phyloP scores from a whole-genome alignment of 1,140 invertebrate genomes.

The Pollicipes pollicipes region DNA sequence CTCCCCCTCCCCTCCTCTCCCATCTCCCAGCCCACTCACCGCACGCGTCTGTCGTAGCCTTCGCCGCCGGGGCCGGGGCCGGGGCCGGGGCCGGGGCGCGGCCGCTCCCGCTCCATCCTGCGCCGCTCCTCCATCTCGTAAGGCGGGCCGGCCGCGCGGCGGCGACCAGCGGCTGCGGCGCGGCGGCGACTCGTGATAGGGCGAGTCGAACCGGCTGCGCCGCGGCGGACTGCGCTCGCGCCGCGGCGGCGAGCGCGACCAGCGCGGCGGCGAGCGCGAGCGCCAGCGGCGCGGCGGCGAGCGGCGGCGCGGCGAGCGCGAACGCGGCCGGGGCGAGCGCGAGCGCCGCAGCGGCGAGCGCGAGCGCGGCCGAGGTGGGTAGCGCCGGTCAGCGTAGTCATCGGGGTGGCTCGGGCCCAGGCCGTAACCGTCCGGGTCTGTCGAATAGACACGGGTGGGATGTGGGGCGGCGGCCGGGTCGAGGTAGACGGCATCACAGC shows the following conservation, averaged over 20 bases:
- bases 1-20: too few species aligned
- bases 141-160: too few species aligned
- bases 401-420: not conserved
- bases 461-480: too few species aligned
- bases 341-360: not conserved
- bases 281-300: not conserved
- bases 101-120: not conserved
- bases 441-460: not conserved
- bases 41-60: too few species aligned
- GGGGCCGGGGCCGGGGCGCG: too few species aligned
- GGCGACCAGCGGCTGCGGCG: constrained; percentile 1
- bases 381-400: not conserved
- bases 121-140: not conserved
- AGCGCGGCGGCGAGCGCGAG: not conserved
- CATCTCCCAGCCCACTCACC: too few species aligned
- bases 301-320: not conserved
- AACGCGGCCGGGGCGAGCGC: not conserved
- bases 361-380: too few species aligned
- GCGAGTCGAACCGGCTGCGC: too few species aligned
- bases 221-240: too few species aligned
- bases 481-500: too few species aligned
- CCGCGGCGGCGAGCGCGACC: too few species aligned
- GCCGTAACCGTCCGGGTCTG: not conserved
- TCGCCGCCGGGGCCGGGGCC: too few species aligned
- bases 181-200: not conserved